Base-by-base conservation (phyloP, 2,797 vertebrate species). In the Lepilemur septentrionalis region DNA sequence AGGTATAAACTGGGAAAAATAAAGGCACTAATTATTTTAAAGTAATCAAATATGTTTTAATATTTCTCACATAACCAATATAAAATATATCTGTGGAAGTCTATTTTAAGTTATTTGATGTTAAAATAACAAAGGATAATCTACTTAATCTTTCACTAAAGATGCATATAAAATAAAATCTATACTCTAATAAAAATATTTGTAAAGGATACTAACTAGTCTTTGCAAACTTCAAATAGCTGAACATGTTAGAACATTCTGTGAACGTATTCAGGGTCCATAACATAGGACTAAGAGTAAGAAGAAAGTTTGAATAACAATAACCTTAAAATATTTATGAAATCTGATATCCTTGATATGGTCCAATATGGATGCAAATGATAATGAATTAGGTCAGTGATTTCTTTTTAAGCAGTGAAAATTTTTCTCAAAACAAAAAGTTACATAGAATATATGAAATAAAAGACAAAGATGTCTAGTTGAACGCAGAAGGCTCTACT, bases 81-180 rank as follows among this genome's bases (percentile, higher is more conserved):
- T 46, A 93, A 96, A 93, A 59, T 92, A 63, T 52, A 81, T 28
- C n/a, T 67, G 67, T n/a, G 52, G 30, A 93, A 82, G n/a, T n/a
- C 20, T 82, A 94, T 61, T 90, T 94, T 50, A 85, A 82, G n/a
- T 92, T 43, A 86, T 50, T 61, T 86, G 46, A 80, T 73, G 41
- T 5, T 81, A 93, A 88, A 89, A 50, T 57, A 91, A 87, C 5
- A 92, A 78, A 75, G 25, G 18, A 84, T 61, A 88, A 80, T 15
- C 57, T 93, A 91, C 18, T 72, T 85, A 75, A 89, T 89, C 32
- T 48, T 96, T 78, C 41, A 90, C 14, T 96, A 81, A 93, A 93
- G 38, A 92, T 81, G 15, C 28, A 72, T 7, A 94, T 65, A 41
- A 85, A 85, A 67, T 95, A 91, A 90, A 92, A 85, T 70, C 5